Evolutionary conservation across 2,113 vertebrate genomes (phyloP).

Genomic region (Pelusios castaneus): DNA sequence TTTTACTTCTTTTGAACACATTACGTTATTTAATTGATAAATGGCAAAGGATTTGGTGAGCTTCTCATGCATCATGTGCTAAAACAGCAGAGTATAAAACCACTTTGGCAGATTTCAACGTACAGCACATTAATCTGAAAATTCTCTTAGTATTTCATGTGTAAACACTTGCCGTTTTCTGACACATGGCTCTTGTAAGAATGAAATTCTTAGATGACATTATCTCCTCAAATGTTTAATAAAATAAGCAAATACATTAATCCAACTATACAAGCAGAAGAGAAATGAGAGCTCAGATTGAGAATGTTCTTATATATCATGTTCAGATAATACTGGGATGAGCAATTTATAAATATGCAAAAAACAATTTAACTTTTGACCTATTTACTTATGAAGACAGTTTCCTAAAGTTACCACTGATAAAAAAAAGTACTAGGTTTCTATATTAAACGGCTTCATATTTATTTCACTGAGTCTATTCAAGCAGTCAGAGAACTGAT

Average conservation of each 20-base stretch:
- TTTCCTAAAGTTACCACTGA: background rate
- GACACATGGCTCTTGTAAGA: background rate
- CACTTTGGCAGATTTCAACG: background rate
- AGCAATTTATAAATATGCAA: background rate
- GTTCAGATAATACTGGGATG: background rate
- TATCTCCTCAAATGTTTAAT: background rate
- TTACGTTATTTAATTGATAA: background rate
- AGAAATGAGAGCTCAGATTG: background rate
- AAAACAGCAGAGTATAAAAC: background rate
- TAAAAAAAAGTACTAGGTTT: background rate
- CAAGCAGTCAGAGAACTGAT: background rate
- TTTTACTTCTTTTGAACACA: background rate
- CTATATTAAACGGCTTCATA: background rate
- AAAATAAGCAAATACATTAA: background rate
- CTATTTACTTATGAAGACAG: background rate
- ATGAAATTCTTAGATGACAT: background rate
- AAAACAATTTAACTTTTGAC: background rate
- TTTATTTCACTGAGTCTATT: background rate
- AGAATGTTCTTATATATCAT: background rate
- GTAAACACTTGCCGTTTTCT: background rate
- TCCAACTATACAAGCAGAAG: background rate
- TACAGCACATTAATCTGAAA: background rate
- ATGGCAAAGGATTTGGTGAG: background rate
- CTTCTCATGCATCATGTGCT: background rate
- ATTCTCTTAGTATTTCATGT: background rate